phyloP scores from a whole-genome alignment of 2,113 vertebrate species.

The Pseudorectes ferrugineus region DNA sequence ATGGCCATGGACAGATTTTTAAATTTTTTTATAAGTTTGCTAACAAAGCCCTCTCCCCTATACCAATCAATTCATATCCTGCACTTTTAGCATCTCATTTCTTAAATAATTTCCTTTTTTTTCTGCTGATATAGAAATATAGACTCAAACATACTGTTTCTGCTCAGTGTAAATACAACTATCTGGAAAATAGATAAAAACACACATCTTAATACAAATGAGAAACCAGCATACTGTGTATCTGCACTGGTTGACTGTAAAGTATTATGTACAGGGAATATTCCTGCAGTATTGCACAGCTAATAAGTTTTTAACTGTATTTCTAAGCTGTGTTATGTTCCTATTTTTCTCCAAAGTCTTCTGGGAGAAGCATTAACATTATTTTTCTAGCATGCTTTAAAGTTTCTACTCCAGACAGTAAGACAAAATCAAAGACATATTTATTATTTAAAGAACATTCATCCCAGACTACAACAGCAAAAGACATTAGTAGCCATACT shows the following conservation, averaged over 20 bases:
- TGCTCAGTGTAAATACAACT: neutral
- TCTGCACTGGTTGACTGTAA: neutral
- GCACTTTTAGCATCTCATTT: neutral
- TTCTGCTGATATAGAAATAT: neutral
- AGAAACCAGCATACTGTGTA: neutral
- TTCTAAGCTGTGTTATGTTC: rapidly evolving
- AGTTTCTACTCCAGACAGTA: neutral
- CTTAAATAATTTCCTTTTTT: neutral
- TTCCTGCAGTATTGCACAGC: neutral
- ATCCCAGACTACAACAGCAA: neutral
- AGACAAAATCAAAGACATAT: neutral
- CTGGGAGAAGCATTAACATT: neutral
- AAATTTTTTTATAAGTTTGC: neutral
- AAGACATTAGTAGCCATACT: neutral
- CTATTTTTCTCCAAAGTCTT: neutral
- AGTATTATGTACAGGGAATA: neutral
- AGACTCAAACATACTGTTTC: neutral
- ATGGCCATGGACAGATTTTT: neutral
- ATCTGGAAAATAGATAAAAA: neutral
- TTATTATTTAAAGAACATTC: neutral
- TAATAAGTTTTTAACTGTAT: neutral
- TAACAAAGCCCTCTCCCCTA: neutral
- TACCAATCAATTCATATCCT: neutral
- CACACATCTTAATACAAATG: neutral
- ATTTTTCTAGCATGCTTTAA: neutral